Base-by-base conservation (phyloP, 1,140 invertebrate genomes). In the Maconellicoccus hirsutus region DNA sequence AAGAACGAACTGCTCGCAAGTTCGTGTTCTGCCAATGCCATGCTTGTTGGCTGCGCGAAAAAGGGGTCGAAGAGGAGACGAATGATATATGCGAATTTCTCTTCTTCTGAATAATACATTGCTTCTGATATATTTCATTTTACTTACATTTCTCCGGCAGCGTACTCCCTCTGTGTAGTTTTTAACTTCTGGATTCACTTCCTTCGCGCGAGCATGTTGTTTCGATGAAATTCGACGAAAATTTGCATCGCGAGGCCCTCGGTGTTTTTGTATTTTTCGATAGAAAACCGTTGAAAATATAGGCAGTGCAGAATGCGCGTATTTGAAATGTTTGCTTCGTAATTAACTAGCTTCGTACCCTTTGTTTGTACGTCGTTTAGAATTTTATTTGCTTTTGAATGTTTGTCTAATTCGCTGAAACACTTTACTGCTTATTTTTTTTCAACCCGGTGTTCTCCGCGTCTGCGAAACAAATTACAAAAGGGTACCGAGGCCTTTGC, bases 61-160 rank as follows among this genome's bases (percentile, higher is more conserved):
- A 59, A 19, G 61, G 61, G 25, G 6, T 23, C 21, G 61, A 66
- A 66, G 25, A 66, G 61, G 25, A 26, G 21, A 16, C 61, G 25
- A 66, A 26, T 66, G 61, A 66, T 66, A 66, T 66, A 66, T 66
- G 61, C 61, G 61, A 66, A 66, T 66, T 66, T 66, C 61, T 66
- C 10, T 66, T 66, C 61, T 66, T 66, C 61, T 66, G 61, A 66
- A 66, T 66, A 66, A 66, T 66, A 66, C 61, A 66, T 66, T 66
- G 61, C 61, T 66, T 66, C 61, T 23, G 61, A 66, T 66, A 66
- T 66, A 66, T 66, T 66, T 66, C 61, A 66, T 66, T 66, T 66
- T 66, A 66, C 6, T 25, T 4, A 26, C 61, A 16, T 26, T 26
- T 14, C 61, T 22, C 25, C 16, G 19, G 21, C 59, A n/a, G n/a